Conservation (phyloP, 2,888 invertebrate genomes). For the Balanococcus diminutus region DNA sequence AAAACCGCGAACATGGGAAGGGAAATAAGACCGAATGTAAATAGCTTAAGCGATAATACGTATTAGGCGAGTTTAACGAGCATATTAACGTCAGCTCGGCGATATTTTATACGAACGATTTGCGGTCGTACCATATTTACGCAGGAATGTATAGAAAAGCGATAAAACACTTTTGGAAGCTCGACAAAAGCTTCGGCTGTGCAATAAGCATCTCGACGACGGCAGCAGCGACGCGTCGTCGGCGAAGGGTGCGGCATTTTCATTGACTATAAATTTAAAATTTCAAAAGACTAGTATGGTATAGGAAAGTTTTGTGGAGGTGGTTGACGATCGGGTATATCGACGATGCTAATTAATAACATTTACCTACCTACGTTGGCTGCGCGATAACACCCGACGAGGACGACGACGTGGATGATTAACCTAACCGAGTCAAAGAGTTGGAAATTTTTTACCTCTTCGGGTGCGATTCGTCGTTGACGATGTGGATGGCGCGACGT, state of each 20-base stretch:
- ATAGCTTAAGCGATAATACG: background rate
- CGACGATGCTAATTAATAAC: constrained; percentile 5
- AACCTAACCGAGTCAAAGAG: too few relatives aligned
- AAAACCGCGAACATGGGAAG: background rate
- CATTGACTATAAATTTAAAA: background rate
- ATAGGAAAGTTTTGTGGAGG: background rate
- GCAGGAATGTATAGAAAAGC: background rate
- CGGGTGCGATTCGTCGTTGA: background rate
- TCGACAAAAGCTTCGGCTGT: background rate
- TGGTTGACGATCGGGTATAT: background rate
- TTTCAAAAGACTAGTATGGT: background rate
- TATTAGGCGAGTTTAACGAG: background rate
- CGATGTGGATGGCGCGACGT: background rate
- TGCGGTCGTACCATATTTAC: constrained; percentile 31
- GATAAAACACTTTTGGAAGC: background rate
- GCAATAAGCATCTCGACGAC: too few relatives aligned
- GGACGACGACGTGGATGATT: background rate
- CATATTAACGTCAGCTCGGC: background rate
- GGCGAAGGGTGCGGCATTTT: background rate
- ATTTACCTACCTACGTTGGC: too few relatives aligned
- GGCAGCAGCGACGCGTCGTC: background rate
- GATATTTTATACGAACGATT: background rate
- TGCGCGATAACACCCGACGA: background rate
- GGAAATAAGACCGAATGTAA: too few relatives aligned
- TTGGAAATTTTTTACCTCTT: background rate